Base-by-base conservation (phyloP, 2,797 vertebrate genomes). In the Jordanella pulchra region DNA sequence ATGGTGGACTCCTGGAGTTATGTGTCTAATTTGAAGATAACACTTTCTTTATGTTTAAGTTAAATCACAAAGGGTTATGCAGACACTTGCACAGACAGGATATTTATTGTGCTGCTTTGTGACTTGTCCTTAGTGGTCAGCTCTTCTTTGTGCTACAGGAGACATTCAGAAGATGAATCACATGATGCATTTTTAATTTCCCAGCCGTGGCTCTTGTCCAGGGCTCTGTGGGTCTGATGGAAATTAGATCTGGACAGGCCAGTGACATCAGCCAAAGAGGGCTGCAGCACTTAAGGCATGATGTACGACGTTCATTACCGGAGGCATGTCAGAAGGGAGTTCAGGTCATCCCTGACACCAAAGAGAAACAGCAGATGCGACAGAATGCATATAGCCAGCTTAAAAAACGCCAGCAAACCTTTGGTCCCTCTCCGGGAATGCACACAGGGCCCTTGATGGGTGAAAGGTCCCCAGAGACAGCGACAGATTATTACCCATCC, bases 261-360 rank as follows among this genome's bases (percentile, higher is more conserved):
- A 48, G 88, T 65, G 81, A 85, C 89, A 89, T 80, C 86, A 89
- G 87, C 83, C 75, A 77, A 87, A 80, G 64, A 85, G 86, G 81
- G 83, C 86, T 75, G 82, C 86, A 48, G 92, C 91, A 93, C 92
- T 95, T 94, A 94, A 94, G 90, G 92, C 90, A 82, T 95, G 94
- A 95, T 95, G 87, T 93, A 94, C 86, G 92, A 94, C 65, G 81
- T 87, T 95, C 93, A 94, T 95, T 94, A 94, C 86, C 58, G 48
- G 82, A 86, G 91, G 87, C 88, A 83, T 90, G 90, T 91, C 88
- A 90, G 89, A 87, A 90, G 92, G 90, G 90, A 93, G 86, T 72
- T 56, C 39, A 58, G 93, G 91, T 91, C 91, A 92, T 78, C 81
- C 82, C 71, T 35, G 76, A 82, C 84, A 83, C 89, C 72, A 58